These are phyloP conservation scores for Philereme vetulata DNA, from an alignment of 2,888 invertebrate genomes.

Conservation along the genomic window DNA sequence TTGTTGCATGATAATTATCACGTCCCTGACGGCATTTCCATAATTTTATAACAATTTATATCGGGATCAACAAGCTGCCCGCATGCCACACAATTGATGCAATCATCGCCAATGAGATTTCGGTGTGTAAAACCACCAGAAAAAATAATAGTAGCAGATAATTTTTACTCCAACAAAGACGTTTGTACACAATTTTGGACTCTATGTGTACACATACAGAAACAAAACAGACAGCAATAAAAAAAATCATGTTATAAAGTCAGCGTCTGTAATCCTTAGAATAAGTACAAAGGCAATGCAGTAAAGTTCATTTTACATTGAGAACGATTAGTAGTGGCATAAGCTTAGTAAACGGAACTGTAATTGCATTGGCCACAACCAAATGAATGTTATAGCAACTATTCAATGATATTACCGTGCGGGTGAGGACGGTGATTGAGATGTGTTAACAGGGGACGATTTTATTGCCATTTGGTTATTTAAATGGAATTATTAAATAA, in stretches of 20 bases:
- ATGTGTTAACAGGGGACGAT: conserved; percentile 26
- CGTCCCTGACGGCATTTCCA: conserved; percentile 58
- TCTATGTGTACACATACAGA: too few relatives aligned
- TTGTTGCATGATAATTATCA: conserved; percentile 47
- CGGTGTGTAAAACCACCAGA: conserved; percentile 60
- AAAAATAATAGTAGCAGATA: not conserved
- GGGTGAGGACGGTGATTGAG: conserved; percentile 59
- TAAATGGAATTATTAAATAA: not conserved
- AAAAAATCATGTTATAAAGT: too few relatives aligned
- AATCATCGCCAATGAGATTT: conserved; percentile 82
- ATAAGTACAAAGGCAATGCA: not conserved
- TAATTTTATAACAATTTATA: conserved; percentile 75
- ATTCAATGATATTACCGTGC: conserved; percentile 76
- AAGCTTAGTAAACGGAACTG: conserved; percentile 54
- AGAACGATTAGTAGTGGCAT: conserved; percentile 4
- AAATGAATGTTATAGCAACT: conserved; percentile 74
- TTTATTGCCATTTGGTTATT: conserved; percentile 24
- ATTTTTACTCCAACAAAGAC: too few relatives aligned
- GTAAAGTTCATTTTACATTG: conserved; percentile 1
- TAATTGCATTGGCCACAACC: conserved; percentile 81
- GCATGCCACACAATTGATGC: conserved; percentile 81
- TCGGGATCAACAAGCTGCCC: conserved; percentile 76
- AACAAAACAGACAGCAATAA: too few relatives aligned
- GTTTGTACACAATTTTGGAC: too few relatives aligned
- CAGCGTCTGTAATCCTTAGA: too few relatives aligned